Conservation (phyloP, 1,140 invertebrate genomes). For the Drosophila neocordata region DNA sequence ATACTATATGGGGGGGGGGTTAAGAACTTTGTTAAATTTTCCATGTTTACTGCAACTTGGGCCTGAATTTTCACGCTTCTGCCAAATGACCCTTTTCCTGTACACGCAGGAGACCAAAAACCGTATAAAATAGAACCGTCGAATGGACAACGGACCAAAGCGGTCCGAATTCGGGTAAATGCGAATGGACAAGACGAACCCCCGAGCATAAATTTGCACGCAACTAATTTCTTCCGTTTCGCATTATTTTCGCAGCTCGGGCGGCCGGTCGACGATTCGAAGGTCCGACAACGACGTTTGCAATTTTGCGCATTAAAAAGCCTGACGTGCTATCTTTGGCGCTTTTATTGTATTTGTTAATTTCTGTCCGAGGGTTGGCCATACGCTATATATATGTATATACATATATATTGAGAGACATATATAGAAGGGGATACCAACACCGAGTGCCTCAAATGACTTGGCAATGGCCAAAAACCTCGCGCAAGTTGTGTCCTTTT, state of each 20-base stretch:
- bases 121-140: background rate
- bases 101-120: slow-evolving; percentile 35
- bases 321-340: slow-evolving; percentile 79
- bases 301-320: slow-evolving; percentile 81
- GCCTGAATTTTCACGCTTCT: slow-evolving; percentile 75
- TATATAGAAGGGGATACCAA: background rate
- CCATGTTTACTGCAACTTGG: slow-evolving; percentile 12
- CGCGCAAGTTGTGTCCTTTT: slow-evolving; percentile 73
- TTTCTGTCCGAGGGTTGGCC: slow-evolving; percentile 55
- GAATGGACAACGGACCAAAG: background rate
- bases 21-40: background rate
- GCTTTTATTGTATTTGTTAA: slow-evolving; percentile 81
- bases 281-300: slow-evolving; percentile 51
- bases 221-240: slow-evolving; percentile 81
- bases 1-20: too few species aligned
- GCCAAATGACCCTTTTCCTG: slow-evolving; percentile 76
- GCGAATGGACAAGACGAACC: slow-evolving; percentile 40
- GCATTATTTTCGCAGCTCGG: slow-evolving; percentile 75
- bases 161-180: too few species aligned
- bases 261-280: slow-evolving; percentile 17
- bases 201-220: slow-evolving; percentile 77
- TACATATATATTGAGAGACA: background rate
- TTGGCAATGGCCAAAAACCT: slow-evolving; percentile 52
- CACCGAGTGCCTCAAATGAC: slow-evolving; percentile 69
- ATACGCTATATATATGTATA: slow-evolving; percentile 1